Evolutionary conservation across 2,888 invertebrate species (phyloP), one percentile per base, ranked within the genome.

Genomic region (Dryadula phaetusa): DNA sequence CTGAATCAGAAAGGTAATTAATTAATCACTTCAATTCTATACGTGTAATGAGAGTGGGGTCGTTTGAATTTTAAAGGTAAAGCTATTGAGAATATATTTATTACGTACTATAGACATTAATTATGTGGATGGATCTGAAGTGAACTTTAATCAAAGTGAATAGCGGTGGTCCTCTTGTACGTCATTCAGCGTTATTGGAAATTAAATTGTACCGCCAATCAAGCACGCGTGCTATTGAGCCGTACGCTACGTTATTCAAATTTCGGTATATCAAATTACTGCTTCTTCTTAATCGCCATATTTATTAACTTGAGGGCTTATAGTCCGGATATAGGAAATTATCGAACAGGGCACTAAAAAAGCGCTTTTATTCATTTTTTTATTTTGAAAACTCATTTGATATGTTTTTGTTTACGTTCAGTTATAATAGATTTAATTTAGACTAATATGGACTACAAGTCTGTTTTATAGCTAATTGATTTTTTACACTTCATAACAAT

Each of bases 181-280:
- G 75, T 76, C 76, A 76, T 74, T 75, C 77, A 77, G 69, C 76
- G 72, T 80, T 79, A 84, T 82, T 82, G 84, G 79, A 85, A 84
- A 85, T 86, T 84, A 81, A 86, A 85, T 85, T 84, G 79, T 81
- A 76, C 81, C 75, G 77, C 75, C 81, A 79, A 83, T 82, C 79
- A 79, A 81, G 77, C 64, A 64, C 70, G 72, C 72, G 73, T 74
- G 75, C 64, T 76, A 73, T 75, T 75, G 74, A 76, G 70, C 73
- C 68, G 67, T 71, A 71, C 64, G 71, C 70, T 70, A 76, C 76
- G 72, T 64, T 62, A 68, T 61, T 62, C 56, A 42, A 62, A 65
- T 58, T 62, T 62, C 44, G 37, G 56, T 58, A 52, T 60, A 52
- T 40, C 28, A 40, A 34, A 44, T 58, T 44, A 56, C 25, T 54